phyloP scores from a whole-genome alignment of 2,888 invertebrate species.

The Desoria tigrina region DNA sequence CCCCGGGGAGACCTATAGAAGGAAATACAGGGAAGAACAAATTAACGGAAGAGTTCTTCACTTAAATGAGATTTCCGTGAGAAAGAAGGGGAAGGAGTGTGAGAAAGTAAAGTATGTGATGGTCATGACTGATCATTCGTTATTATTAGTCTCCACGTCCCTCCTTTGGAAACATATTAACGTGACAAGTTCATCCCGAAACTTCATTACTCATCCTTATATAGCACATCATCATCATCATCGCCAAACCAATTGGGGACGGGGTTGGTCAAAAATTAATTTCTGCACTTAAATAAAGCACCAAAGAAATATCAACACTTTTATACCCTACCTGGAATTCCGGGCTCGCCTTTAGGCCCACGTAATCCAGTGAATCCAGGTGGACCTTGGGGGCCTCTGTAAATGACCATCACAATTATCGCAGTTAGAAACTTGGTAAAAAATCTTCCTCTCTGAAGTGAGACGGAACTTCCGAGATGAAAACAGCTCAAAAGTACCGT shows the following conservation, averaged over 20 bases:
- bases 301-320: neutral
- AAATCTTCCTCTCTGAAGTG: too few relatives aligned
- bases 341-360: conserved; percentile 71
- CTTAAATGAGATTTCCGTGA: conserved; percentile 10
- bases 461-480: too few relatives aligned
- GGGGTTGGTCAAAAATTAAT: neutral
- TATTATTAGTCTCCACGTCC: conserved; percentile 7
- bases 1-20: conserved; percentile 61
- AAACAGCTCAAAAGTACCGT: too few relatives aligned
- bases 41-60: conserved; percentile 14
- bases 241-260: neutral
- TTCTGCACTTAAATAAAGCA: neutral
- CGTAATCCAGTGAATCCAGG: conserved; percentile 70
- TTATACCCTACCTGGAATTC: conserved; percentile 43
- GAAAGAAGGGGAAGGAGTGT: conserved; percentile 20
- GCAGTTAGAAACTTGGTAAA: too few relatives aligned
- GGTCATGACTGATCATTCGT: conserved; percentile 39
- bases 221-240: conserved; percentile 26
- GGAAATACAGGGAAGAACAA: conserved; percentile 11
- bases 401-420: neutral
- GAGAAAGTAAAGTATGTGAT: conserved; percentile 37
- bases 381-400: conserved; percentile 64
- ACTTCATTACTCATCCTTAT: conserved; percentile 29
- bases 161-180: conserved; percentile 22
- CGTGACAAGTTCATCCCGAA: conserved; percentile 23